Evolutionary conservation across 1,140 invertebrate species (phyloP).

Genomic region (Drosophila paulistorum): DNA sequence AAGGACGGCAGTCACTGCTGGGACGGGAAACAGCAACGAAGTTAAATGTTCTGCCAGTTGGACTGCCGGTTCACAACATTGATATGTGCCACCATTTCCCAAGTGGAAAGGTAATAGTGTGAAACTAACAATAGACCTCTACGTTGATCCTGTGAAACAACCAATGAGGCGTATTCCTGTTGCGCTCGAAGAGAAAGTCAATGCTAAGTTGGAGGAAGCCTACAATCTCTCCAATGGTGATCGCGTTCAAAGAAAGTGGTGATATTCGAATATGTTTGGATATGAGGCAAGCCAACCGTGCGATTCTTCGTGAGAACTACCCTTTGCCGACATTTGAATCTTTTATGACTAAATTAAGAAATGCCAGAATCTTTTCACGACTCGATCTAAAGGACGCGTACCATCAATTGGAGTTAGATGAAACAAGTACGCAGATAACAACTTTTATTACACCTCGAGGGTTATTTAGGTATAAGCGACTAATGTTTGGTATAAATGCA

Average conservation of each 20-base stretch:
- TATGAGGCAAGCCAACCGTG: background rate
- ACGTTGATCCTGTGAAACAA: constrained; percentile 1
- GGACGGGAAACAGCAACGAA: background rate
- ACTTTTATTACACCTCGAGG: background rate
- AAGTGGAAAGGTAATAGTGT: background rate
- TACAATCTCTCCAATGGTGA: background rate
- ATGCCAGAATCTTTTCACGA: background rate
- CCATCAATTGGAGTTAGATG: background rate
- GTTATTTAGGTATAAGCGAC: background rate
- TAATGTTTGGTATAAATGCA: background rate
- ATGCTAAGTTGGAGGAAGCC: too few species aligned
- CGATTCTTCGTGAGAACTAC: constrained; percentile 9
- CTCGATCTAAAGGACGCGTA: too few species aligned
- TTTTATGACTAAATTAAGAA: constrained; percentile 7
- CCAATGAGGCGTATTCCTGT: constrained; percentile 1
- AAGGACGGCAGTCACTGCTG: constrained; percentile 11
- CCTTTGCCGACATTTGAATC: background rate
- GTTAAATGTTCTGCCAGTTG: constrained; percentile 21
- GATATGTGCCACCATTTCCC: constrained; percentile 7
- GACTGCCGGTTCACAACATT: constrained; percentile 18
- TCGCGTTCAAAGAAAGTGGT: too few species aligned
- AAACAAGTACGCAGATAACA: background rate
- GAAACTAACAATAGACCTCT: background rate
- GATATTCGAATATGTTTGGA: background rate
- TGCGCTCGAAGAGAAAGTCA: too few species aligned